Evolutionary conservation across 1,140 invertebrate genomes (phyloP), one percentile per base, ranked within the genome.

Genomic region (Sinella curviseta): DNA sequence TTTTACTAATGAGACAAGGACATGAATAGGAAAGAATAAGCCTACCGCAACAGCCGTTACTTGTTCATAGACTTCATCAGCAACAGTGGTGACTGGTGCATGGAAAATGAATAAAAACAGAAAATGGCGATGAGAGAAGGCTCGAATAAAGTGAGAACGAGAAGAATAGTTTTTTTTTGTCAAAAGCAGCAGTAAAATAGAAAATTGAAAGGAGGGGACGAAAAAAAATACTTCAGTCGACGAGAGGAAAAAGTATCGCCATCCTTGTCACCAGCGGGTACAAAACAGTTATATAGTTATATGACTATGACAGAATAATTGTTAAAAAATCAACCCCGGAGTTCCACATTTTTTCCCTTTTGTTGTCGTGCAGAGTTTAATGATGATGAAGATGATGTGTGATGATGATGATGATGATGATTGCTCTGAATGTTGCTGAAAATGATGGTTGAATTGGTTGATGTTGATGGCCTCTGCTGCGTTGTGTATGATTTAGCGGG

Each of bases 381-480:
- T 77, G 60, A 35, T 57, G 55, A 57, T 77, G 30, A 60, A 30
- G 76, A 24, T 20, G 48, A 33, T 77, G 48, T 39, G n/a, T 60
- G 48, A 31, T 60, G n/a, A 60, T 57, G 76, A 24, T 60, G 17
- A 57, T 34, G 31, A 28, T 57, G 24, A 57, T 57, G 76, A 57
- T 77, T 28, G 24, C 31, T 28, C 31, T 35, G 35, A 35, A 60
- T 60, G 57, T 26, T 60, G 14, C 24, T 60, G 39, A 55, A 1
- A 30, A 76, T 33, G 35, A 30, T 76, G 54, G 20, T 76, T 26
- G 75, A 4, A 26, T 28, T 24, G 20, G 30, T 24, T 26, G 30
- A 4, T 36, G 1, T 33, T 76, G 54, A 55, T 76, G 35, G 39
- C 28, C n/a, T 30, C 65, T 70, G 65, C 65, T 70, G 65, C 12